Evolutionary conservation across 2,888 invertebrate species (phyloP).

Genomic region (Spialia ferax): DNA sequence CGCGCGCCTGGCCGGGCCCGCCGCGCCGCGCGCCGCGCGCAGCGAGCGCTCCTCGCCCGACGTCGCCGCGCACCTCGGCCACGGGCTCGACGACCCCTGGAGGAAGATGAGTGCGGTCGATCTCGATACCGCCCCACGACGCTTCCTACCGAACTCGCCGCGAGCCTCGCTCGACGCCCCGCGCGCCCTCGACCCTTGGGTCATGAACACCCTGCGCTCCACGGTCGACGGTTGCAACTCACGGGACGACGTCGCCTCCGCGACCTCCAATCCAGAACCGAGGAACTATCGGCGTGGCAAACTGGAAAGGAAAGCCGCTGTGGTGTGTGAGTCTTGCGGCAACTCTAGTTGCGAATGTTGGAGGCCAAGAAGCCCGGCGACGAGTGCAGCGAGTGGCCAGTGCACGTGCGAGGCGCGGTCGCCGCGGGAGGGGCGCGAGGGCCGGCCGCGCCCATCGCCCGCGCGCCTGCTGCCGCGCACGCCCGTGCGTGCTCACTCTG

Average conservation of each 20-base stretch:
- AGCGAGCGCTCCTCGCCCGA: slow-evolving; percentile 51
- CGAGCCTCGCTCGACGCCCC: slow-evolving; percentile 47
- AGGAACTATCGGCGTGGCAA: slow-evolving; percentile 56
- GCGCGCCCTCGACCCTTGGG: slow-evolving; percentile 50
- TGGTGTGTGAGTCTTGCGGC: slow-evolving; percentile 64
- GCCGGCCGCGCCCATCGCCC: slow-evolving; percentile 48
- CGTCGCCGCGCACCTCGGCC: slow-evolving; percentile 54
- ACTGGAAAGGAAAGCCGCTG: slow-evolving; percentile 61
- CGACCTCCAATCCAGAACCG: slow-evolving; percentile 42
- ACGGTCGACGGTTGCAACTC: slow-evolving; percentile 49
- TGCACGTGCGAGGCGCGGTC: slow-evolving; percentile 43
- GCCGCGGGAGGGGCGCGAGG: slow-evolving; percentile 42
- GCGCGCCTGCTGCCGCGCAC: slow-evolving; percentile 50
- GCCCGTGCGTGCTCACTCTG: slow-evolving; percentile 60
- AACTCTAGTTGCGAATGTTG: slow-evolving; percentile 62
- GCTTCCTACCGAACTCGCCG: slow-evolving; percentile 40
- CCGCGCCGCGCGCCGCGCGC: slow-evolving; percentile 50
- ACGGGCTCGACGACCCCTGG: slow-evolving; percentile 47
- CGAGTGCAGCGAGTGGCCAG: slow-evolving; percentile 46
- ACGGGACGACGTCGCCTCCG: slow-evolving; percentile 33
- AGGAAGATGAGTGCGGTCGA: slow-evolving; percentile 66
- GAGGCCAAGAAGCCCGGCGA: slow-evolving; percentile 50
- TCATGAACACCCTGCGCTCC: slow-evolving; percentile 46
- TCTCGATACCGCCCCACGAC: slow-evolving; percentile 50
- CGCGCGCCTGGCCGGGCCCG: slow-evolving; percentile 43